Conservation (phyloP, 1,140 invertebrate genomes). For the Calliopsis andreniformis region DNA sequence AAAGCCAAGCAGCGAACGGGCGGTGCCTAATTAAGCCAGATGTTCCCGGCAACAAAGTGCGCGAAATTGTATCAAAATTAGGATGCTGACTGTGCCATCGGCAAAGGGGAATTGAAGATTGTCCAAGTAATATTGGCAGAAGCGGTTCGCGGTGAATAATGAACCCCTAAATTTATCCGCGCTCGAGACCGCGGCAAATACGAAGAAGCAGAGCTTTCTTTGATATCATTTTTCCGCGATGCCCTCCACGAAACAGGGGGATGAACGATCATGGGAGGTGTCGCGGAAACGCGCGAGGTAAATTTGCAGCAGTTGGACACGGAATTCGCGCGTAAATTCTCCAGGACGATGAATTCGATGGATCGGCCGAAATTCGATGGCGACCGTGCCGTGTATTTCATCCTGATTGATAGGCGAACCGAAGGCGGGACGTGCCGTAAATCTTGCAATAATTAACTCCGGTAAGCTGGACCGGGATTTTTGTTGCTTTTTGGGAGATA, state of each 20-base stretch:
- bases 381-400: conserved; percentile 9
- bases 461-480: neutral
- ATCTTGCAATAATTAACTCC: conserved; percentile 31
- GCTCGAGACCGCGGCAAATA: neutral
- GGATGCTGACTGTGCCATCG: conserved; percentile 34
- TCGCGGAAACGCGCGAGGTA: neutral
- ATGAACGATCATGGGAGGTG: neutral
- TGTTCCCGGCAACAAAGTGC: conserved; percentile 38
- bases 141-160: conserved; percentile 38
- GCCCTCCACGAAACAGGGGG: neutral
- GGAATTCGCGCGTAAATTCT: conserved; percentile 17
- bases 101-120: conserved; percentile 40
- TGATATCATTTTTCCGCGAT: neutral
- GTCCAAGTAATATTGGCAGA: conserved; percentile 48
- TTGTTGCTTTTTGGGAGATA: neutral
- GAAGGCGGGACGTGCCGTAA: conserved; percentile 17
- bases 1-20: neutral
- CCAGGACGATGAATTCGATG: conserved; percentile 23
- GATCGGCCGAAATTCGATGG: conserved; percentile 24
- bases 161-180: conserved; percentile 36
- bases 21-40: conserved; percentile 20
- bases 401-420: conserved; percentile 18
- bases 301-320: neutral
- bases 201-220: conserved; percentile 36
- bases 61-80: conserved; percentile 49